A percentile compares a stretch with the other conserved stretches of the same genome.
phyloP scores from a whole-genome alignment of 2,797 vertebrate genomes.

The Gephyroberyx darwinii region DNA sequence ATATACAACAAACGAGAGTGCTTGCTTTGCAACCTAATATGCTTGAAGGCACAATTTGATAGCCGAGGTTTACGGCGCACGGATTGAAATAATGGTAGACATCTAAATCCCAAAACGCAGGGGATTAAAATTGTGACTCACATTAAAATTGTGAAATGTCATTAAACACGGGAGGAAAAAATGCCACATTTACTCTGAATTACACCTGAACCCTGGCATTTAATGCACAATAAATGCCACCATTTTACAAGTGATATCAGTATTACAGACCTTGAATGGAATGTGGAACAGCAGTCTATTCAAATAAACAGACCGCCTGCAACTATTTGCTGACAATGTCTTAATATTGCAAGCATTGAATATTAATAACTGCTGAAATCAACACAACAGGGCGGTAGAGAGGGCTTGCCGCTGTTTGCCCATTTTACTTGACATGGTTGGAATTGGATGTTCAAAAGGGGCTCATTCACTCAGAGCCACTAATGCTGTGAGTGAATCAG shows the following conservation, averaged over 20 bases:
- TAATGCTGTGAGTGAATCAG: conserved; percentile 23
- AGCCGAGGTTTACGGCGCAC: conserved; percentile 48
- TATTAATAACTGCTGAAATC: conserved; percentile 62
- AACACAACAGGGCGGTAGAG: conserved; percentile 35
- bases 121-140: conserved; percentile 40
- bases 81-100: conserved; percentile 56
- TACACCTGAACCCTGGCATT: conserved; percentile 47
- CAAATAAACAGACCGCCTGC: conserved; percentile 42
- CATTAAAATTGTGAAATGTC: conserved; percentile 50
- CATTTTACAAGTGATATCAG: conserved; percentile 48
- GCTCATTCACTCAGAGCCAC: conserved; percentile 16
- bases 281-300: conserved; percentile 37
- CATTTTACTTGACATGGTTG: conserved; percentile 39
- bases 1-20: conserved; percentile 53
- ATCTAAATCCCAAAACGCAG: conserved; percentile 42
- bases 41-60: conserved; percentile 61
- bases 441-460: conserved; percentile 28
- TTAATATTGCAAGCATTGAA: conserved; percentile 54
- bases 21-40: conserved; percentile 42
- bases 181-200: conserved; percentile 39
- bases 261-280: conserved; percentile 25
- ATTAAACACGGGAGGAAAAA: conserved; percentile 42
- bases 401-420: conserved; percentile 18
- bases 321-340: conserved; percentile 63
- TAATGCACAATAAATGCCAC: conserved; percentile 52